A percentile compares a stretch with the other conserved stretches of the same genome.
phyloP scores from a whole-genome alignment of 1,140 invertebrate species.

The Anthonomus grandis region DNA sequence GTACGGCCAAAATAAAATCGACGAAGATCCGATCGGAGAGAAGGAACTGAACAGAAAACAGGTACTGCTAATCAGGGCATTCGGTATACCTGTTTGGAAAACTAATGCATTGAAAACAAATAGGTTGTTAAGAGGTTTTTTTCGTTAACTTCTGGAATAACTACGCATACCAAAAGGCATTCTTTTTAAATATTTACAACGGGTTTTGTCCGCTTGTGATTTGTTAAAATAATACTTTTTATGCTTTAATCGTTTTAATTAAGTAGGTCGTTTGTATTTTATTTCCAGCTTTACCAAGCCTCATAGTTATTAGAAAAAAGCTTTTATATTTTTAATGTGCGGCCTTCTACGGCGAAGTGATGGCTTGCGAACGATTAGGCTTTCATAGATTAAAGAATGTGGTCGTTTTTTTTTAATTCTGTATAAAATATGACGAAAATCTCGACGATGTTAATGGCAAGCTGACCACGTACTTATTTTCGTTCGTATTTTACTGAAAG shows the following conservation, averaged over 20 bases:
- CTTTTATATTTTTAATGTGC: conserved; percentile 11
- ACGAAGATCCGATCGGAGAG: conserved; percentile 8
- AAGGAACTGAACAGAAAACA: conserved; percentile 21
- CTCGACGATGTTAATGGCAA: too few species aligned
- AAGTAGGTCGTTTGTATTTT: conserved; percentile 24
- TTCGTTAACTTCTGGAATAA: conserved; percentile 15
- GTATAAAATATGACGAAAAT: too few species aligned
- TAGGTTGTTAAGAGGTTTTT: conserved; percentile 23
- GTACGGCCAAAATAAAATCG: conserved; percentile 18
- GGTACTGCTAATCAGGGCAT: conserved; percentile 26
- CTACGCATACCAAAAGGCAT: conserved; percentile 19
- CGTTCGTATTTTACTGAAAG: too few species aligned
- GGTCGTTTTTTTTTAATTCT: too few species aligned
- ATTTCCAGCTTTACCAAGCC: conserved; percentile 11
- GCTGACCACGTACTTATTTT: too few species aligned
- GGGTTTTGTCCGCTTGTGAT: conserved; percentile 10
- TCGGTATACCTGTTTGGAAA: conserved; percentile 26
- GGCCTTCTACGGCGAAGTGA: conserved; percentile 6
- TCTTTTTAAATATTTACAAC: conserved; percentile 22
- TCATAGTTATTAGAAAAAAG: conserved; percentile 8
- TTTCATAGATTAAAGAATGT: too few species aligned
- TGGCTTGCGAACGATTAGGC: too few species aligned
- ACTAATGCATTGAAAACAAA: conserved; percentile 26
- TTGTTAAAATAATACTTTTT: conserved; percentile 21
- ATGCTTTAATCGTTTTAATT: conserved; percentile 20